Evolutionary conservation across 2,797 vertebrate species (phyloP).

Genomic region (Pseudochromis fuscus): DNA sequence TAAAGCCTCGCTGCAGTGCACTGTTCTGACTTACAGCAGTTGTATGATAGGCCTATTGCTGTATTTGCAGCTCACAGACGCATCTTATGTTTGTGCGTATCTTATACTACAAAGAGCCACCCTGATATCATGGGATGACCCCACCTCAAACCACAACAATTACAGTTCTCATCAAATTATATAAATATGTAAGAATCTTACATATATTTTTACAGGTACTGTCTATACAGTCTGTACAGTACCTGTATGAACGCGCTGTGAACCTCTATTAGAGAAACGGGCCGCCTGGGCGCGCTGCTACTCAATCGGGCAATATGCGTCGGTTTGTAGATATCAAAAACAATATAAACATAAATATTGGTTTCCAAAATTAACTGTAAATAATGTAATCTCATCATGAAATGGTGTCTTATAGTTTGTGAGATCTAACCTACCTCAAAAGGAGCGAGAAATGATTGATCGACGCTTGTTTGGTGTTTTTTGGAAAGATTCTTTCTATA

Average conservation of each 20-base stretch:
- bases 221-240: no score
- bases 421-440: neutral
- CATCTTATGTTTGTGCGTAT: constrained; percentile 10
- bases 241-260: neutral
- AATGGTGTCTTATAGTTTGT: neutral
- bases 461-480: constrained; percentile 5
- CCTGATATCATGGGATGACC: neutral
- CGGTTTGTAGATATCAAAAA: constrained; percentile 3
- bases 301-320: neutral
- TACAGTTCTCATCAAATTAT: neutral
- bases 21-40: neutral
- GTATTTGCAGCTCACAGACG: neutral
- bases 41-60: neutral
- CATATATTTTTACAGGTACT: no score
- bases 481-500: constrained; percentile 1
- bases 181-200: no score
- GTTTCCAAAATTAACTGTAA: neutral
- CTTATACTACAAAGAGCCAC: neutral
- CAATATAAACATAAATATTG: neutral
- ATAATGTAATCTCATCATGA: neutral
- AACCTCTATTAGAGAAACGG: neutral
- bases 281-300: neutral
- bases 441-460: neutral
- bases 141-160: neutral
- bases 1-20: neutral